Conservation (phyloP, 2,797 vertebrate species). For the Chrosomus eos region DNA sequence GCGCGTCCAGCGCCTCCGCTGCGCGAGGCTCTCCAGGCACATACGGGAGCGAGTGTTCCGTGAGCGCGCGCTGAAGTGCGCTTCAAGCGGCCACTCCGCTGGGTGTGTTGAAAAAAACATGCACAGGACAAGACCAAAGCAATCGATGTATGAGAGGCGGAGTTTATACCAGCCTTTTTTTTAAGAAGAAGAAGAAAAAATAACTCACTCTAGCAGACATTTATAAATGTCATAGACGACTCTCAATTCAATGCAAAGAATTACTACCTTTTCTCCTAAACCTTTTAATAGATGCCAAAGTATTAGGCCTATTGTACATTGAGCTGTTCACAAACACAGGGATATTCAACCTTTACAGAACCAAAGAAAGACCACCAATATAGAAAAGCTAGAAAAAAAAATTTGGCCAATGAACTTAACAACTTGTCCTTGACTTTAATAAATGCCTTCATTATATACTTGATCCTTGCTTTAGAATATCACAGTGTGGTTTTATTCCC, state of each 20-base stretch:
- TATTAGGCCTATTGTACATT: too few relatives aligned
- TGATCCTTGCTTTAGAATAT: neutral
- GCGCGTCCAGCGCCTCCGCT: slow-evolving; percentile 71
- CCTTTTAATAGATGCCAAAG: neutral
- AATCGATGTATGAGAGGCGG: slow-evolving; percentile 79
- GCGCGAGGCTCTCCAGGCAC: slow-evolving; percentile 77
- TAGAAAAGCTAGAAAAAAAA: neutral
- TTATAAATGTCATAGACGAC: neutral
- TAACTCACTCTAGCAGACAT: neutral
- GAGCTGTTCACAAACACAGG: neutral
- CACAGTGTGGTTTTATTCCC: neutral
- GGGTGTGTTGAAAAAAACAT: slow-evolving; percentile 63
- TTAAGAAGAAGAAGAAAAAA: neutral
- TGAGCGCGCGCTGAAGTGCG: slow-evolving; percentile 66
- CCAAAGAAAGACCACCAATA: neutral
- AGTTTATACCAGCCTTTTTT: slow-evolving; percentile 58
- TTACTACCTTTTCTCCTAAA: neutral
- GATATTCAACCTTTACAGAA: neutral
- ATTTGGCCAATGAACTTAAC: neutral
- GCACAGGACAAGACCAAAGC: slow-evolving; percentile 80
- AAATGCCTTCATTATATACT: neutral
- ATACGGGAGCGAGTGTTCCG: slow-evolving; percentile 69
- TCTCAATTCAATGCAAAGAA: neutral
- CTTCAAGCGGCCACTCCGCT: slow-evolving; percentile 67
- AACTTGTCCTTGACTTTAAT: neutral